Evolutionary conservation across 2,797 vertebrate genomes (phyloP).

Genomic region (Eleutherodactylus coqui): DNA sequence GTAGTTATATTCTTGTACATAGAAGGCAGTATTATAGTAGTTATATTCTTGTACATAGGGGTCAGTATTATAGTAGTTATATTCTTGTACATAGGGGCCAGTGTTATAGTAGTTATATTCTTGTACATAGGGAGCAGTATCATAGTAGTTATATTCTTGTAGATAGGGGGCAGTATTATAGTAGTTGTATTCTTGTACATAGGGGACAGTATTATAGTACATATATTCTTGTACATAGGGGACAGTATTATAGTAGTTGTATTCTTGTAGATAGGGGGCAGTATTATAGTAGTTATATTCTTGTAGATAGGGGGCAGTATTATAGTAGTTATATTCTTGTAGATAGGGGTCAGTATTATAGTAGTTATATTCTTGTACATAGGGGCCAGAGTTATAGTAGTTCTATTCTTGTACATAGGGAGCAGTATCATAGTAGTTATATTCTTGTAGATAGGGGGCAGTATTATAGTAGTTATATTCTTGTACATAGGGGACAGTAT

Average conservation of each 20-base stretch:
- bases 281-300: constrained; percentile 9
- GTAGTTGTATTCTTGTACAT: constrained; percentile 4
- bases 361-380: neutral
- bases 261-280: neutral
- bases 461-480: neutral
- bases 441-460: neutral
- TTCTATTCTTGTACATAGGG: neutral
- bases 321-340: neutral
- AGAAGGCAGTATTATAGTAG: neutral
- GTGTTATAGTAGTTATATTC: constrained; percentile 6
- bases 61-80: constrained; percentile 15
- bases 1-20: constrained; percentile 16
- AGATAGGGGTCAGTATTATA: neutral
- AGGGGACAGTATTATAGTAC: neutral
- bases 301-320: neutral
- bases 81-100: constrained; percentile 2
- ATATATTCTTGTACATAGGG: neutral
- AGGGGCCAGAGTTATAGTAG: neutral
- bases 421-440: neutral
- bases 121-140: neutral
- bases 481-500: neutral
- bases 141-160: neutral
- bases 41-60: neutral
- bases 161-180: neutral
- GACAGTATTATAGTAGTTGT: neutral